A percentile compares a stretch with the other conserved stretches of the same genome.
Evolutionary conservation across 2,113 vertebrate species (phyloP).

Genomic region (Atractosteus spatula): DNA sequence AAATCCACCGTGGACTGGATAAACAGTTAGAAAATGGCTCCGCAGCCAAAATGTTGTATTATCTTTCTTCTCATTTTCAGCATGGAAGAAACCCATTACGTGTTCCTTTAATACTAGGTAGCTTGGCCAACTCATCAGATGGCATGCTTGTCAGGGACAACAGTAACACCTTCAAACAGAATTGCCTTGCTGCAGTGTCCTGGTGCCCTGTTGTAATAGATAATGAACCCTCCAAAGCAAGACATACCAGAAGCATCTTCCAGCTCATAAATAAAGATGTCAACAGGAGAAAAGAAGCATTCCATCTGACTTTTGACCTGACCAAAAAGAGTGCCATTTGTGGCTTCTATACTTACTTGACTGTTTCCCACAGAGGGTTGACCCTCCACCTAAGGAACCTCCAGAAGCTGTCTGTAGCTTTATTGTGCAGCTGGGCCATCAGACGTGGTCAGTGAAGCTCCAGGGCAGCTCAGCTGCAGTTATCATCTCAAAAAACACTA

Average conservation of each 20-base stretch:
- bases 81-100: too few relatives aligned
- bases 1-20: too few relatives aligned
- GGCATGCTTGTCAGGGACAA: too few relatives aligned
- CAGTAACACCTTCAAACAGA: not conserved
- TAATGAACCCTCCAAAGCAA: not conserved
- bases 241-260: not conserved
- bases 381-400: not conserved
- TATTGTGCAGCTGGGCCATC: not conserved
- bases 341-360: not conserved
- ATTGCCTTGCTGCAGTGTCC: not conserved
- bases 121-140: too few relatives aligned
- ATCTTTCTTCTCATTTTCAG: too few relatives aligned
- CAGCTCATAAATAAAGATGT: not conserved
- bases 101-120: too few relatives aligned
- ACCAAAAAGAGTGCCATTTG: not conserved
- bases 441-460: not conserved
- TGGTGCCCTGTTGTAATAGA: not conserved
- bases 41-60: too few relatives aligned
- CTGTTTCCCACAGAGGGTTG: slow-evolving; percentile 4
- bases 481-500: not conserved
- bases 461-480: not conserved
- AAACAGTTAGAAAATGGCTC: too few relatives aligned
- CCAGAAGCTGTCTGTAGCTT: not conserved
- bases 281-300: not conserved
- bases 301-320: not conserved